These are phyloP conservation scores for Eptesicus fuscus DNA, from an alignment of 2,113 vertebrate genomes.

Conservation along the genomic window DNA sequence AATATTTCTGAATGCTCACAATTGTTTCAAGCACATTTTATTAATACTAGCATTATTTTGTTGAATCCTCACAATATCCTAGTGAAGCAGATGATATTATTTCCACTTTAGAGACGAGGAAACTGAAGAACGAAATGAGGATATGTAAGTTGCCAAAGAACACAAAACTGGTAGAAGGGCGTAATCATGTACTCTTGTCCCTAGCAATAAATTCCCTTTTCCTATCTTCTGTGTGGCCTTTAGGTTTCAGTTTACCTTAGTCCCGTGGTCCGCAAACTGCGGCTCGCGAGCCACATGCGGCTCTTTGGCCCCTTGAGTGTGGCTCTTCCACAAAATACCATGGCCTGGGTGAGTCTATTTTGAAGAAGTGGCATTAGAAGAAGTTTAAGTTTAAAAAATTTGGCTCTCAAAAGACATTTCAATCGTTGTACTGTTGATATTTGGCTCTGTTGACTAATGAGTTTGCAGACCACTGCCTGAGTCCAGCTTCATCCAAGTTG, in stretches of 20 bases:
- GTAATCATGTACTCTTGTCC: background rate
- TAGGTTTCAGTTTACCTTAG: background rate
- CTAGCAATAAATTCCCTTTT: background rate
- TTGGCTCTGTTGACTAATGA: too few species aligned
- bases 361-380: too few species aligned
- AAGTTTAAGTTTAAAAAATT: too few species aligned
- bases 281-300: too few species aligned
- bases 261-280: too few species aligned
- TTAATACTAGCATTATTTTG: background rate
- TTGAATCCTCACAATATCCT: background rate
- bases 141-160: background rate
- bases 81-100: background rate
- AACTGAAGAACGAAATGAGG: background rate
- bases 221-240: background rate
- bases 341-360: too few species aligned
- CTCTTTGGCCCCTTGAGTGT: too few species aligned
- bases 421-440: too few species aligned
- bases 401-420: too few species aligned
- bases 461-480: background rate
- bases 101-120: background rate
- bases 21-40: background rate
- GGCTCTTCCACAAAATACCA: too few species aligned
- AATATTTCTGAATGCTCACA: constrained; percentile 4
- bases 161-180: background rate
- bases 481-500: background rate